These are phyloP conservation scores for Anoplolepis gracilipes DNA, from an alignment of 1,140 invertebrate genomes.

Conservation along the genomic window DNA sequence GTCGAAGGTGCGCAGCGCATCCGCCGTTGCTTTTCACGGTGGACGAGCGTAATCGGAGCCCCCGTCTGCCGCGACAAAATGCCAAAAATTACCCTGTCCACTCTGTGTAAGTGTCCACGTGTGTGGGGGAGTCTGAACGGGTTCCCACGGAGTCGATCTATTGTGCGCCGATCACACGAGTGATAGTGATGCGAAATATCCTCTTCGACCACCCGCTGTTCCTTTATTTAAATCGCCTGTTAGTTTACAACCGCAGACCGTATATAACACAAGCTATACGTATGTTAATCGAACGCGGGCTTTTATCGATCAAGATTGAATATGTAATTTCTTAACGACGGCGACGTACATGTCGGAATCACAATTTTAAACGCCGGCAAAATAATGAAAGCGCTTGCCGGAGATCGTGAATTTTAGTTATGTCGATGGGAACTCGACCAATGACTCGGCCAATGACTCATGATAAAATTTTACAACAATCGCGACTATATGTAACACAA, in stretches of 20 bases:
- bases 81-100: slow-evolving; percentile 76
- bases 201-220: background rate
- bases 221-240: slow-evolving; percentile 40
- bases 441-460: slow-evolving; percentile 9
- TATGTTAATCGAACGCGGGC: background rate
- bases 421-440: slow-evolving; percentile 29
- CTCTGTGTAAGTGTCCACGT: slow-evolving; percentile 77
- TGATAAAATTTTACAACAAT: background rate
- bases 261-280: background rate
- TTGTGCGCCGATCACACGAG: slow-evolving; percentile 7
- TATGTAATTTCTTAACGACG: slow-evolving; percentile 18
- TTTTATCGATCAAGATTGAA: slow-evolving; percentile 17
- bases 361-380: background rate
- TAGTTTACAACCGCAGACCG: background rate
- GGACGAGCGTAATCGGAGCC: slow-evolving; percentile 75
- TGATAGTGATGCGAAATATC: slow-evolving; percentile 20
- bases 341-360: background rate
- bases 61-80: slow-evolving; percentile 74
- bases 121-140: background rate
- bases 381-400: slow-evolving; percentile 24
- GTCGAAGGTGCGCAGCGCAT: slow-evolving; percentile 77
- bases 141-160: background rate
- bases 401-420: slow-evolving; percentile 6
- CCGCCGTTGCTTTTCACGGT: slow-evolving; percentile 76
- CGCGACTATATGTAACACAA: background rate